Base-by-base conservation (phyloP, 2,113 vertebrate genomes). In the Calyptommatus sinebrachiatus region DNA sequence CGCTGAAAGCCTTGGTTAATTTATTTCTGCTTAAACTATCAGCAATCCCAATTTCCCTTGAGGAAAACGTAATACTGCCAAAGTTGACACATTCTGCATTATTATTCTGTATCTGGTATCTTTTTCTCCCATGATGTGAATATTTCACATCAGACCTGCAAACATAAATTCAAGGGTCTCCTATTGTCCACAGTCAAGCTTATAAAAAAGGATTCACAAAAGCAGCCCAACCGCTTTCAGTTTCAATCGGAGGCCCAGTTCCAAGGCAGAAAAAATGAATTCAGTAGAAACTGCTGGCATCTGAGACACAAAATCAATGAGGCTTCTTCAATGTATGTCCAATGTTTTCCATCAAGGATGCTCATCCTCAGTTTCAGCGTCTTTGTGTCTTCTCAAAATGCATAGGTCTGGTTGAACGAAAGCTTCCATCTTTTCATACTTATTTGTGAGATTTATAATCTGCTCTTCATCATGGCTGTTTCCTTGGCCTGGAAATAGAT, bases 21-120 rank as follows among this genome's bases (percentile, higher is more conserved):
- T 89, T 83, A 92, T 92, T 87, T 86, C 78, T 87, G 67, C 67
- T 80, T 69, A 89, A 88, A 29, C 77, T 76, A 91, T 77, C 71
- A 77, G 80, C 62, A 24, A n/a, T 69, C 77, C 48, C 82, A 91
- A 48, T 78, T 63, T 80, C 5, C 31, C 31, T 20, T 3, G 4
- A 84, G 73, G n/a, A 73, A 76, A 76, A 62, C 70, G 83, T 83
- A 84, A 88, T 86, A 83, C 80, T 81, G 74, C 84, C 78, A 63
- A 87, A 86, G 71, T 80, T 29, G 4, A 21, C 77, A 77, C 77
- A 28, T 78, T 80, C 78, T 87, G 73, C 24, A 79, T 89, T 90
- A 87, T 87, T 88, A 86, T 71, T 84, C 77, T 48, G 61, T 71
- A 84, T 76, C 73, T 82, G 53, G 84, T 88, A 84, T 71, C 85